Evolutionary conservation across 2,113 vertebrate genomes (phyloP), one percentile per base, ranked within the genome.

Genomic region (Pedetes capensis): DNA sequence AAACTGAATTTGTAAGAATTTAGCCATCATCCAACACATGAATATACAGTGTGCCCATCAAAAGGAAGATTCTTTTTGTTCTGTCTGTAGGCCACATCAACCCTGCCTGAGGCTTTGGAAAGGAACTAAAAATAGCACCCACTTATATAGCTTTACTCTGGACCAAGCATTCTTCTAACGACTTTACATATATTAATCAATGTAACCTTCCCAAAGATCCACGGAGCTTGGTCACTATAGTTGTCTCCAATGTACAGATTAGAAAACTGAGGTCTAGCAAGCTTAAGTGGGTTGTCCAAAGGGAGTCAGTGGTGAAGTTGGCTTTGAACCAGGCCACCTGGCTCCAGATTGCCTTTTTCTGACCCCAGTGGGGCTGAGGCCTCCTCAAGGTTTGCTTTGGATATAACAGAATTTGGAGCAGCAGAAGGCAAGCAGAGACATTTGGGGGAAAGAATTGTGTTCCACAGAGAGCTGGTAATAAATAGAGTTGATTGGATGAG

Each of bases 381-480:
- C 92, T 91, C 93, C 79, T 83, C 69, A 76, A 92, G 39, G 32
- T 71, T 86, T 93, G 78, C 63, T 83, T 93, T 57, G 91, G 93
- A 97, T 83, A 72, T 64, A 83, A 91, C 0, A 32, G 96, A 96
- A 97, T 96, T 91, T 87, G 83, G 71, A 84, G 86, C 79, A 95
- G 91, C 89, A 93, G 78, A 49, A 91, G 89, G 79, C 86, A 72
- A 94, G 83, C 18, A 55, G 85, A 96, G 89, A 69, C 82, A n/a
- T 87, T 74, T 57, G 87, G 78, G 82, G 44, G 68, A 75, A 49
- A 47, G 87, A 94, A 87, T 71, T 82, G n/a, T 66, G 80, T 95
- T 93, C 92, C 92, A 79, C 25, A 89, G 66, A 71, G 51, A 96
- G 71, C 69, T 96, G 93, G 92, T 89, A 96, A 94, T 79, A 91